Base-by-base conservation (phyloP, 2,888 invertebrate species). In the Hypercompe scribonia region DNA sequence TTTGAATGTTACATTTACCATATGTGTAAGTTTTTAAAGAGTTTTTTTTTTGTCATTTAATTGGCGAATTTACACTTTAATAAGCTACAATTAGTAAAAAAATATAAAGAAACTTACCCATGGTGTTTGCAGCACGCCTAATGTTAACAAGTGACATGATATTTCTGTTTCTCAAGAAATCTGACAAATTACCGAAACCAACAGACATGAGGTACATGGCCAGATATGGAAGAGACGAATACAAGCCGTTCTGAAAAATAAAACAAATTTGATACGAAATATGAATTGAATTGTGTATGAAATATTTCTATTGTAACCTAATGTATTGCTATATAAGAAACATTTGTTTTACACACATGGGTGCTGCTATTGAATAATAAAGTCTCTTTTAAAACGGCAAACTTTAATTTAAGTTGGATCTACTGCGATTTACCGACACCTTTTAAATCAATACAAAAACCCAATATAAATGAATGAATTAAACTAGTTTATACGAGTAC, bases 181-280 rank as follows among this genome's bases (percentile, higher is more conserved):
- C 94, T 3, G 91, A 78, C 1, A 90, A 34, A 39, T 84, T 86
- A 0, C 94, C 93, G 24, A 90, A 93, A 0, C 82, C 5, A 3
- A 96, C 84, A 0, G 95, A 92, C 73, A 95, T 88, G 0, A 95
- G 61, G 86, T 96, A 96, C 95, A 96, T 92, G 0, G 92, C 87
- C 7, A 96, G 86, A 81, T 95, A 96, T 0, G 96, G 96, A 13
- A 96, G 83, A 0, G 96, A 96, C 0, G 96, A 96, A 64, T 91
- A 90, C 34, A 96, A 21, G 7, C 95, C 94, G 80, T 94, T 95
- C 96, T 96, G 93, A 50, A 91, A 90, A 11, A 46, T n/a, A 36
- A 58, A 46, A 61, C 7, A 31, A 2, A 58, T 58, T 58, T 28
- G 4, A 28, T 28, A 1, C 3, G 10, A 54, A 54, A 18, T 5